Conservation (phyloP, 2,888 invertebrate species). For the Sericinus montela region DNA sequence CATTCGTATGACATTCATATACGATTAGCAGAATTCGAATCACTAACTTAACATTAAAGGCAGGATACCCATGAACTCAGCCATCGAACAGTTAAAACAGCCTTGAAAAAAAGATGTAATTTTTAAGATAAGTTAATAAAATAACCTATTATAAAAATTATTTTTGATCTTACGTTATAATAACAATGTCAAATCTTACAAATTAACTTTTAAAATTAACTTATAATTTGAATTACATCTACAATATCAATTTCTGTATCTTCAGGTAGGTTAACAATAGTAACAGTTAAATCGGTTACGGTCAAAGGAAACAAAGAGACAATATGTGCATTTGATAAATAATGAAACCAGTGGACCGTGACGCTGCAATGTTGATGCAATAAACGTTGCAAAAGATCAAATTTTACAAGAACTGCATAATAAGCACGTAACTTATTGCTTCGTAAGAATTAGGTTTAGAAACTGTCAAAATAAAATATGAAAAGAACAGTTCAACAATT, state of each 20-base stretch:
- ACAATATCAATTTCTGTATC: not conserved
- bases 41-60: no score
- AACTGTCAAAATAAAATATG: not conserved
- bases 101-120: no score
- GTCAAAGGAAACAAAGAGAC: conserved; percentile 14
- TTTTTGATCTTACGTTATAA: no score
- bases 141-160: no score
- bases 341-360: conserved; percentile 18
- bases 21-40: no score
- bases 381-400: conserved; percentile 32
- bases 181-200: no score
- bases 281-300: conserved; percentile 12
- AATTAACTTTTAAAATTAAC: no score
- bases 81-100: no score
- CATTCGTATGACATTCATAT: no score
- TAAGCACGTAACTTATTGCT: conserved; percentile 25
- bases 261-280: not conserved
- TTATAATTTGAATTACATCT: no score
- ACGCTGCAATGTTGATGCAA: conserved; percentile 37
- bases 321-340: conserved; percentile 20
- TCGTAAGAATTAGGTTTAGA: conserved; percentile 10
- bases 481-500: not conserved
- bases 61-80: no score
- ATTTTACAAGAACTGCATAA: conserved; percentile 54
- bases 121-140: no score